These are phyloP conservation scores for Tachycineta bicolor DNA, from an alignment of 2,113 vertebrate genomes.

Conservation along the genomic window DNA sequence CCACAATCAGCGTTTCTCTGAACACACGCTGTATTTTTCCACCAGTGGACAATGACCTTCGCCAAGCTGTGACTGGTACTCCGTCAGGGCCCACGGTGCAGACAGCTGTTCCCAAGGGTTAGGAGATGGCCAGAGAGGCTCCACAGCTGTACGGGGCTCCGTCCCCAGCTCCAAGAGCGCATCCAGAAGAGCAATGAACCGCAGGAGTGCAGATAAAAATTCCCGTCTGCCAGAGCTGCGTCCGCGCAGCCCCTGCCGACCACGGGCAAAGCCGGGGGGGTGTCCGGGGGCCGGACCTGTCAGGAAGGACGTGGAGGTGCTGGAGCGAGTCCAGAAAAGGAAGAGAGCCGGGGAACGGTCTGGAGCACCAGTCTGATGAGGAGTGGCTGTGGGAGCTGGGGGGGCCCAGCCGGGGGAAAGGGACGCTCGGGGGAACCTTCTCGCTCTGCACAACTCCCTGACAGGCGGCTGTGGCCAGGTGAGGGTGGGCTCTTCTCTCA, in stretches of 20 bases:
- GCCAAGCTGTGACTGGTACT: background rate
- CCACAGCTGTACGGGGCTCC: background rate
- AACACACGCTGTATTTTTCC: background rate
- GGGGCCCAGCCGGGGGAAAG: background rate
- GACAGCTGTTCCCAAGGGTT: fast-evolving
- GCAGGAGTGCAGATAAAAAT: fast-evolving
- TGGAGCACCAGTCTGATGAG: background rate
- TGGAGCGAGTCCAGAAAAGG: background rate
- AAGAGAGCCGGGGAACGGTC: background rate
- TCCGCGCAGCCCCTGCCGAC: fast-evolving
- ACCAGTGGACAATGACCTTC: background rate
- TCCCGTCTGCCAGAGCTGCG: fast-evolving
- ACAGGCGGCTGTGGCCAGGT: background rate
- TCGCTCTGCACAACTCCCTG: background rate
- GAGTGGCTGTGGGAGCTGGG: background rate
- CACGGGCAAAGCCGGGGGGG: too few relatives aligned
- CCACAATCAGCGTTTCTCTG: fast-evolving
- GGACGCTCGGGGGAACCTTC: background rate
- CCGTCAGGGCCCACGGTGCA: fast-evolving
- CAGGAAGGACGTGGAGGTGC: background rate
- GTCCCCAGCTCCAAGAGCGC: background rate
- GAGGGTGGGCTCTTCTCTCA: background rate
- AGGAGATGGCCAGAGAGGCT: background rate
- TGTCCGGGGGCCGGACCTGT: background rate
- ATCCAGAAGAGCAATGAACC: background rate